Percentiles rank a stretch among this genome's conserved stretches.
phyloP scores from a whole-genome alignment of 2,797 vertebrate species.

The Austrolebias charrua region DNA sequence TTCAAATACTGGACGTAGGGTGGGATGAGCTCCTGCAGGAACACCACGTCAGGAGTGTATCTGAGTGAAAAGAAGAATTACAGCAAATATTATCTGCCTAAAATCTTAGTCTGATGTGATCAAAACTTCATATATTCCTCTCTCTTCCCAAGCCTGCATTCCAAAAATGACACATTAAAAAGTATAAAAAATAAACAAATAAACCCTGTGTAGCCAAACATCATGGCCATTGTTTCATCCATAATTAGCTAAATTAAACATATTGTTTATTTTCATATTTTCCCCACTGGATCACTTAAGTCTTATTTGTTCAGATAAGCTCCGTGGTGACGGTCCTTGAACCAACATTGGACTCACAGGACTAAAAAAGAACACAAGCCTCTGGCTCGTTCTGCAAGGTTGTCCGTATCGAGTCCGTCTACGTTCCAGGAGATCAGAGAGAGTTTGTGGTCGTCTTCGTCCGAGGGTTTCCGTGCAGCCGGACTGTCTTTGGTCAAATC shows the following conservation, averaged over 20 bases:
- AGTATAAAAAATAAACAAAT: too few relatives aligned
- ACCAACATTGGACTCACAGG: slow-evolving; percentile 81
- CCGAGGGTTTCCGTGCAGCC: slow-evolving; percentile 41
- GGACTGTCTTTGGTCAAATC: slow-evolving; percentile 86
- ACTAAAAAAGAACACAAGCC: slow-evolving; percentile 87
- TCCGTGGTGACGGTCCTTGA: too few relatives aligned
- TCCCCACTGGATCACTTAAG: too few relatives aligned
- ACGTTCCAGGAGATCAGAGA: slow-evolving; percentile 94
- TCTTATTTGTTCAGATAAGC: not conserved
- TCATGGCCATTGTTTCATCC: too few relatives aligned
- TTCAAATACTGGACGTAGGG: slow-evolving; percentile 84
- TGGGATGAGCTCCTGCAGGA: slow-evolving; percentile 93
- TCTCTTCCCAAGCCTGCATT: too few relatives aligned
- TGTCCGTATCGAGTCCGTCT: slow-evolving; percentile 87
- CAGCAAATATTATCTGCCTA: not conserved
- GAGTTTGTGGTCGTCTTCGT: slow-evolving; percentile 80
- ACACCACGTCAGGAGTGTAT: slow-evolving; percentile 92
- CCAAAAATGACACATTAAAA: too few relatives aligned
- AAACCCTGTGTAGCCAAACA: too few relatives aligned
- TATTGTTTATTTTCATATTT: too few relatives aligned
- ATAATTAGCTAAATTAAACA: too few relatives aligned
- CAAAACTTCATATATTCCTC: too few relatives aligned
- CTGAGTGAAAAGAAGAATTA: slow-evolving; percentile 63
- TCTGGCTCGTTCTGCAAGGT: slow-evolving; percentile 83
- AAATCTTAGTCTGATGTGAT: not conserved